A percentile compares a stretch with the other conserved stretches of the same genome.
These are phyloP conservation scores for Automeris io DNA, from an alignment of 2,888 invertebrate genomes.

Conservation along the genomic window DNA sequence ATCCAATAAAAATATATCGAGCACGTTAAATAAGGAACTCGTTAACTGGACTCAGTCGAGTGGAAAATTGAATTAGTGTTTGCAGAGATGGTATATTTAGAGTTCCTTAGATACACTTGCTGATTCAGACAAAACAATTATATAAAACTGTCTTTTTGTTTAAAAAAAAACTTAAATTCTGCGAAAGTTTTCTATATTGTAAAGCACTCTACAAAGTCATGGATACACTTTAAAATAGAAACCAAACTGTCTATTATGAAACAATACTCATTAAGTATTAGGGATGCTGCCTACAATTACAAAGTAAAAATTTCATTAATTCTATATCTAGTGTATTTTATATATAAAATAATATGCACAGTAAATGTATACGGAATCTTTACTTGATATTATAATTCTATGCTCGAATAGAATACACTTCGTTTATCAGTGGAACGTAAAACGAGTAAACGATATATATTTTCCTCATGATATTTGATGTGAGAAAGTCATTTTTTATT, in stretches of 20 bases:
- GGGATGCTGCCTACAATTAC: too few relatives aligned
- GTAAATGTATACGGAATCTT: not conserved
- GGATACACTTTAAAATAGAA: too few relatives aligned
- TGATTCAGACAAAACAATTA: too few relatives aligned
- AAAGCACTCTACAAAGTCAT: too few relatives aligned
- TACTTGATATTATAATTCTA: not conserved
- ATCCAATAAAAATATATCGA: constrained; percentile 37
- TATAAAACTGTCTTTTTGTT: too few relatives aligned
- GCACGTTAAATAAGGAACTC: constrained; percentile 40
- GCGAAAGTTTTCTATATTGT: too few relatives aligned
- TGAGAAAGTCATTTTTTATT: too few relatives aligned
- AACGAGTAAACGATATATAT: not conserved
- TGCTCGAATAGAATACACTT: not conserved
- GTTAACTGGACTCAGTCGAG: constrained; percentile 45
- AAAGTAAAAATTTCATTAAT: too few relatives aligned
- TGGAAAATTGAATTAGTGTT: constrained; percentile 51
- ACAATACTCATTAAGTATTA: too few relatives aligned
- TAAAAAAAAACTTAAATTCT: too few relatives aligned
- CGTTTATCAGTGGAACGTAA: not conserved
- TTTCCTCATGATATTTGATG: not conserved
- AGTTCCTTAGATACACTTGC: constrained; percentile 23
- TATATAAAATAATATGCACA: not conserved
- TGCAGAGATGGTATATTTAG: constrained; percentile 31
- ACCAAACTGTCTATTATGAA: too few relatives aligned
- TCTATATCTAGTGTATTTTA: too few relatives aligned